Conservation (phyloP, 2,113 vertebrate species). For the Rhegmatorhina hoffmannsi region DNA sequence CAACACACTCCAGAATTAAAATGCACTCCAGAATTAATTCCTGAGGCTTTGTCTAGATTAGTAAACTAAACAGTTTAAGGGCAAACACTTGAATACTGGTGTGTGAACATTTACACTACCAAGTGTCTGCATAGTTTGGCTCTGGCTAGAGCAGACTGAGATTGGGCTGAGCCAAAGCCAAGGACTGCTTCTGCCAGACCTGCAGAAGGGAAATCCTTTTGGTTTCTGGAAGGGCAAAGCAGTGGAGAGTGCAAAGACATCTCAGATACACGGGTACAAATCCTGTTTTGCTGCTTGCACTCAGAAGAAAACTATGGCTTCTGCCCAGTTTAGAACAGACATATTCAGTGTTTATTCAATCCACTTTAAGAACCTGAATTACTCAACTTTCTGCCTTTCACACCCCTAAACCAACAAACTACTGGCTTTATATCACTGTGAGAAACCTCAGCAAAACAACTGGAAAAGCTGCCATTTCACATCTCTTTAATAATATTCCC, state of each 20-base stretch:
- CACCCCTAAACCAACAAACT: not conserved
- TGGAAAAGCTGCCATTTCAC: not conserved
- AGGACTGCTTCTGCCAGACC: not conserved
- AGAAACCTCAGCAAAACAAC: not conserved
- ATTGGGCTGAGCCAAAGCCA: not conserved
- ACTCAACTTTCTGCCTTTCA: not conserved
- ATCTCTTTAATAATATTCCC: not conserved
- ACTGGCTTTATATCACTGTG: not conserved
- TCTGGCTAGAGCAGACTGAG: not conserved
- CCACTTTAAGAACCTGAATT: not conserved
- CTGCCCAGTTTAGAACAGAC: not conserved
- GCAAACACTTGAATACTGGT: not conserved
- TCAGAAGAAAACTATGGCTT: not conserved
- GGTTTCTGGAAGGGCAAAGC: not conserved
- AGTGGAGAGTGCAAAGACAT: not conserved
- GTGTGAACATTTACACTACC: not conserved
- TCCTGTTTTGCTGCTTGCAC: not conserved
- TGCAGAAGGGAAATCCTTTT: not conserved
- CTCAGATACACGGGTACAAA: not conserved
- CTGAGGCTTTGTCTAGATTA: not conserved
- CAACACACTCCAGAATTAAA: not conserved
- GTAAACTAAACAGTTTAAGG: not conserved
- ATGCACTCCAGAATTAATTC: not conserved
- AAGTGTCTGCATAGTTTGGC: not conserved
- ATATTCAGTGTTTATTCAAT: not conserved